Evolutionary conservation across 1,140 invertebrate species (phyloP).

Genomic region (Diprion similis): DNA sequence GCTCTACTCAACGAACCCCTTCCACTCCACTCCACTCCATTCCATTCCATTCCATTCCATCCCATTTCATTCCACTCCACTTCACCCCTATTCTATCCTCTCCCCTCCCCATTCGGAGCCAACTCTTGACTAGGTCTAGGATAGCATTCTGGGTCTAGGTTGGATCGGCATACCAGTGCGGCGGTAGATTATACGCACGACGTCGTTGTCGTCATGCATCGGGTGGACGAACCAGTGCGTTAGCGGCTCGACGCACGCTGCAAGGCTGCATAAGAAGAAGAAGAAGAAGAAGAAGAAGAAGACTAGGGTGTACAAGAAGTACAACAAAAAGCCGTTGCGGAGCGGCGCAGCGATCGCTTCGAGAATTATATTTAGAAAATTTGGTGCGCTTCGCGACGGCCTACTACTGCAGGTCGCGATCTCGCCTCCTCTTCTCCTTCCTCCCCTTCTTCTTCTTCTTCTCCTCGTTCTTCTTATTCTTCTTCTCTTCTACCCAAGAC

Average conservation of each 20-base stretch:
- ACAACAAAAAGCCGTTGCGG: too few relatives aligned
- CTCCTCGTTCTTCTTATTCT: too few relatives aligned
- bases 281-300: constrained; percentile 10
- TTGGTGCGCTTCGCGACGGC: constrained; percentile 29
- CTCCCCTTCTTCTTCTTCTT: too few relatives aligned
- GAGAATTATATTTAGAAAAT: constrained; percentile 27
- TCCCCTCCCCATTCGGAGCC: constrained; percentile 2
- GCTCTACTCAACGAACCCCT: constrained; percentile 2
- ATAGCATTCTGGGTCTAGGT: constrained; percentile 59
- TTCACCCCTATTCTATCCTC: constrained; percentile 13
- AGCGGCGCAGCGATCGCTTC: background rate
- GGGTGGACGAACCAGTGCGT: constrained; percentile 14
- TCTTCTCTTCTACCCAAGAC: too few relatives aligned
- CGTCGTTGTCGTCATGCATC: constrained; percentile 11
- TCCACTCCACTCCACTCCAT: constrained; percentile 34
- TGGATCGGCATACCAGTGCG: constrained; percentile 48
- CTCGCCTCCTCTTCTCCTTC: too few relatives aligned
- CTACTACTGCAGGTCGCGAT: background rate
- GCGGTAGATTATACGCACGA: background rate
- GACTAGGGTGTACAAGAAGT: background rate
- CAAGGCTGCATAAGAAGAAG: background rate
- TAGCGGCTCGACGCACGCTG: background rate
- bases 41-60: background rate
- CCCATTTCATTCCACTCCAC: constrained; percentile 19
- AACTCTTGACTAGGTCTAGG: constrained; percentile 44